These are phyloP conservation scores for Pegea sp. DNA, from an alignment of 23 tunicate species.

Conservation along the genomic window DNA sequence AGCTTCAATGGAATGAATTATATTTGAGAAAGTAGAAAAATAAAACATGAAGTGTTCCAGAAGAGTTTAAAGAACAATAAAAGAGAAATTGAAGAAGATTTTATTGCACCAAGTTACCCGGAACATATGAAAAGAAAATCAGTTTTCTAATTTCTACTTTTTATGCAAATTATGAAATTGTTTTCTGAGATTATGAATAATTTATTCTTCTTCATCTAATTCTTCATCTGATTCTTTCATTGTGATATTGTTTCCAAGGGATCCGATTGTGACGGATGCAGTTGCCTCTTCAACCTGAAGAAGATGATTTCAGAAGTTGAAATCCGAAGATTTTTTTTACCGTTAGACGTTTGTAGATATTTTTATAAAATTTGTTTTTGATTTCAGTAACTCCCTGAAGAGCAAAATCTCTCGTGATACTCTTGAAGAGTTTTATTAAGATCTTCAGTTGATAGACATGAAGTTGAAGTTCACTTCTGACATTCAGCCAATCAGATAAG, in stretches of 20 bases:
- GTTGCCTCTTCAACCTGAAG: constrained; percentile 94
- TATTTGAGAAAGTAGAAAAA: no score
- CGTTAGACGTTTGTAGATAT: constrained; percentile 61
- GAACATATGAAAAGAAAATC: no score
- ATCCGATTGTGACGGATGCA: constrained; percentile 74
- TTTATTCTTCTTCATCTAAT: constrained; percentile 11
- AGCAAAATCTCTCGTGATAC: constrained; percentile 64
- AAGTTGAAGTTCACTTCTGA: constrained; percentile 44
- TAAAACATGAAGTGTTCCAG: no score
- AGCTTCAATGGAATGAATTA: no score
- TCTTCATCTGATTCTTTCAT: constrained; percentile 74
- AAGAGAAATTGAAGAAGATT: no score
- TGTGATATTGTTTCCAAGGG: constrained; percentile 65
- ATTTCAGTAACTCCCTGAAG: constrained; percentile 70
- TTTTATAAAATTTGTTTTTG: constrained; percentile 12
- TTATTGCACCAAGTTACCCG: no score
- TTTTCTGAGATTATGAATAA: no score
- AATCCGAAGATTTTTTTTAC: constrained; percentile 17
- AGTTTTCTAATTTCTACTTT: no score
- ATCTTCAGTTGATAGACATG: constrained; percentile 84
- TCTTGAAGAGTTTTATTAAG: constrained; percentile 71
- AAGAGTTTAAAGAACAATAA: no score
- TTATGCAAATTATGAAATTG: no score
- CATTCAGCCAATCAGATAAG: constrained; percentile 47
- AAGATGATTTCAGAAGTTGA: neutral